These are phyloP conservation scores for Lamellibrachia luymesi DNA, from an alignment of 1,140 invertebrate genomes.

Conservation along the genomic window DNA sequence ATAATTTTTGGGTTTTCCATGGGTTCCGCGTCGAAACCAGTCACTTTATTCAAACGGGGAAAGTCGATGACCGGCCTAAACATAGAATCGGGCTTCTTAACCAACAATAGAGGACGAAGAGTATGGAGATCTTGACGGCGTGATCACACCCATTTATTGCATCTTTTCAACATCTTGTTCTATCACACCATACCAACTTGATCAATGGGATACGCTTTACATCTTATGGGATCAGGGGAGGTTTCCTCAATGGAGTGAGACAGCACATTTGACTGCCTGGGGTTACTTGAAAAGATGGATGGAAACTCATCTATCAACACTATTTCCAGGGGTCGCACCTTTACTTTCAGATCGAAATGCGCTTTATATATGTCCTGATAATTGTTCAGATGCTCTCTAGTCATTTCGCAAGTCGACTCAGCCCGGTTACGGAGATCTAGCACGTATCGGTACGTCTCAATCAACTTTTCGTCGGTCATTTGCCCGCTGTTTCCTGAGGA, in stretches of 20 bases:
- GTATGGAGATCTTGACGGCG: not conserved
- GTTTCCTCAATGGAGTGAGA: not conserved
- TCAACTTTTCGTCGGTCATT: no score
- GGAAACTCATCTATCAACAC: not conserved
- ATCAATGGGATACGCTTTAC: not conserved
- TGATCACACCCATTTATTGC: not conserved
- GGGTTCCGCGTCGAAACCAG: not conserved
- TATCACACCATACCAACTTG: not conserved
- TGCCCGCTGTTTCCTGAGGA: not conserved
- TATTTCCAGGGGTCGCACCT: not conserved
- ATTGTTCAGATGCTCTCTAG: not conserved
- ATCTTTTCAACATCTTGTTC: not conserved
- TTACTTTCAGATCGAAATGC: not conserved
- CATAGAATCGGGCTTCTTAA: not conserved
- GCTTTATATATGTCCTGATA: not conserved
- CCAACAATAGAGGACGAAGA: not conserved
- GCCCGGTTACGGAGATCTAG: not conserved
- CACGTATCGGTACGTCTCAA: not conserved
- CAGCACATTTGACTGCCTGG: not conserved
- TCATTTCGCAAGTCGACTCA: not conserved
- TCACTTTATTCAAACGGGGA: not conserved
- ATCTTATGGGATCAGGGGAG: not conserved
- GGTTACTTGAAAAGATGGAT: not conserved
- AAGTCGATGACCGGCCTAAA: not conserved
- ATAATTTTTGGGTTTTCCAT: not conserved